These are phyloP conservation scores for Nematopogon swammerdamellus DNA, from an alignment of 2,888 invertebrate species.

Conservation along the genomic window DNA sequence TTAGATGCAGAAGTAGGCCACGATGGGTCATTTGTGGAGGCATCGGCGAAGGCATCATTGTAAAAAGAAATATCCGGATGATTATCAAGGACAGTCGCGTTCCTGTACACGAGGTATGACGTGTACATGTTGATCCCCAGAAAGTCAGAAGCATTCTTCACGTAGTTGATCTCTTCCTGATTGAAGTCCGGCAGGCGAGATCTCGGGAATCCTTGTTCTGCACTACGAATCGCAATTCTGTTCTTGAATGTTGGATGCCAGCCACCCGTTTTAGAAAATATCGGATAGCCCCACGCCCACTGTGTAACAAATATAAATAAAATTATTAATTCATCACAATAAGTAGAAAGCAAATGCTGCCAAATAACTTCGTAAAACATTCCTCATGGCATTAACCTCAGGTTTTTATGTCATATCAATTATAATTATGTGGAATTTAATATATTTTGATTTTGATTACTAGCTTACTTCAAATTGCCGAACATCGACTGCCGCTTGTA, in stretches of 20 bases:
- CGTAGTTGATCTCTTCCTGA: constrained; percentile 13
- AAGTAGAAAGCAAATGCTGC: too few relatives aligned
- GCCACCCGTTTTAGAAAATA: constrained; percentile 14
- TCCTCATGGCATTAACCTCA: too few relatives aligned
- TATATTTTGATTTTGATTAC: too few relatives aligned
- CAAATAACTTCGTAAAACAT: too few relatives aligned
- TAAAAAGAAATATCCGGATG: constrained; percentile 11
- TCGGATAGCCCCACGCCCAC: constrained; percentile 8
- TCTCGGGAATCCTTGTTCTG: constrained; percentile 12
- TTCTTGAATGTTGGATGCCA: constrained; percentile 14
- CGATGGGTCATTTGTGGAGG: constrained; percentile 12
- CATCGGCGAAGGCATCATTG: constrained; percentile 15
- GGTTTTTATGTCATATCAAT: too few relatives aligned
- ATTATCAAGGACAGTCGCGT: constrained; percentile 12
- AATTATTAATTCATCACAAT: too few relatives aligned
- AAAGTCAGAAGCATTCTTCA: constrained; percentile 15
- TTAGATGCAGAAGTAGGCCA: constrained; percentile 13
- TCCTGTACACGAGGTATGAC: constrained; percentile 16
- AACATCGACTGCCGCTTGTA: constrained; percentile 46
- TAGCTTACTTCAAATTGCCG: constrained; percentile 50
- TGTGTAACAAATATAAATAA: background rate
- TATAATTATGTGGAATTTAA: too few relatives aligned
- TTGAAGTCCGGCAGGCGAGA: constrained; percentile 15
- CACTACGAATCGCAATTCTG: constrained; percentile 13
- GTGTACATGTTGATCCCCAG: constrained; percentile 15